Percentiles rank a stretch among this genome's conserved stretches.
Evolutionary conservation across 2,113 vertebrate genomes (phyloP).

Genomic region (Nymphicus hollandicus): DNA sequence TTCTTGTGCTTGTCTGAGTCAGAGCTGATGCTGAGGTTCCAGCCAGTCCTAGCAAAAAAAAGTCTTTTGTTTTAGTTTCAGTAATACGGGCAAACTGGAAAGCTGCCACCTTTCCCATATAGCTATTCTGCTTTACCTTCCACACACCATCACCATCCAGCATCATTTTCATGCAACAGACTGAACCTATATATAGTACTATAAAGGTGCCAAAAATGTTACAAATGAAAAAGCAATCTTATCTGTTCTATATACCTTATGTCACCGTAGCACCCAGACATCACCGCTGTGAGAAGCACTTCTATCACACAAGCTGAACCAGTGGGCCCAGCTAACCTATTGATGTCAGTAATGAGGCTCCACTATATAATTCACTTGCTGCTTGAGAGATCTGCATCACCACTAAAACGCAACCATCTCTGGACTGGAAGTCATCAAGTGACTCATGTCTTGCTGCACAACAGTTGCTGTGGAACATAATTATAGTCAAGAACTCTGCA

Average conservation of each 20-base stretch:
- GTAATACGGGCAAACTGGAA: not conserved
- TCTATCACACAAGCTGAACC: not conserved
- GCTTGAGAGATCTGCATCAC: not conserved
- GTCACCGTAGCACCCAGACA: not conserved
- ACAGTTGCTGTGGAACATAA: not conserved
- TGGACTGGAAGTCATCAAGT: not conserved
- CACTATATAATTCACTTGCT: not conserved
- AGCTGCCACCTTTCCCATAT: not conserved
- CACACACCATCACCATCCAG: not conserved
- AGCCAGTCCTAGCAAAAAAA: not conserved
- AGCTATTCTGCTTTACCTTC: not conserved
- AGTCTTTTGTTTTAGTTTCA: not conserved
- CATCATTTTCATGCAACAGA: not conserved
- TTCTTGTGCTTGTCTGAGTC: not conserved
- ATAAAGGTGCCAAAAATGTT: not conserved
- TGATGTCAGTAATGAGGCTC: not conserved
- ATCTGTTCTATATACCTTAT: not conserved
- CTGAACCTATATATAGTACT: not conserved
- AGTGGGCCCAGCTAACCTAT: not conserved
- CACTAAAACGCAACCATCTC: not conserved
- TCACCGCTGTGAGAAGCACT: not conserved
- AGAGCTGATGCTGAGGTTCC: not conserved
- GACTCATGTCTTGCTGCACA: not conserved
- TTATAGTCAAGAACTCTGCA: slow-evolving; percentile 6
- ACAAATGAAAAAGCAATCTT: not conserved